A percentile compares a stretch with the other conserved stretches of the same genome.
Evolutionary conservation across 2,797 vertebrate genomes (phyloP).

Genomic region (Emydoidea blandingii): DNA sequence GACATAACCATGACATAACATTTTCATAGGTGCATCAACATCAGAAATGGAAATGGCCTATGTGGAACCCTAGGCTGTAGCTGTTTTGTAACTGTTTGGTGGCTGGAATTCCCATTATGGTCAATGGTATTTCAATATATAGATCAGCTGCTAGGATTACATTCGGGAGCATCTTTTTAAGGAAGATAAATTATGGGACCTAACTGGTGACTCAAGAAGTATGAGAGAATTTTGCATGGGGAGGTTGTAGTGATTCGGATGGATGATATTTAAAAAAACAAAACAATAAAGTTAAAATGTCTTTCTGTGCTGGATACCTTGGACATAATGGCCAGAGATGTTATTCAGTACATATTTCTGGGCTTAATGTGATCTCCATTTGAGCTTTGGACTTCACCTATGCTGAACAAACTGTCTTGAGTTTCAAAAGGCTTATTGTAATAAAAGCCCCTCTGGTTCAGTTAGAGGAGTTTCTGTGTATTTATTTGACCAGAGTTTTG

Average conservation of each 20-base stretch:
- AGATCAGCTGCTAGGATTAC: not conserved
- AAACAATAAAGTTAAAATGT: rapidly evolving
- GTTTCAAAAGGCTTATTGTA: constrained; percentile 68
- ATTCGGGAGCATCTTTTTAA: not conserved
- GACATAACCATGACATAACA: not conserved
- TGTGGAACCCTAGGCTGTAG: not conserved
- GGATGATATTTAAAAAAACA: not conserved
- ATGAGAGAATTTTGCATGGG: not conserved
- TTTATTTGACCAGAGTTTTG: constrained; percentile 48
- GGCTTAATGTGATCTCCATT: rapidly evolving
- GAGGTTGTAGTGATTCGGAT: not conserved
- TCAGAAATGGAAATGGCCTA: not conserved
- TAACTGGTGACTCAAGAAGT: not conserved
- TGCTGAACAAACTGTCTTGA: rapidly evolving
- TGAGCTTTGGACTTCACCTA: not conserved
- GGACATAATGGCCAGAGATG: rapidly evolving
- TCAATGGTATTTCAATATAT: not conserved
- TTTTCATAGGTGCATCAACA: not conserved
- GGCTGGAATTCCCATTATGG: not conserved
- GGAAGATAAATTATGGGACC: not conserved
- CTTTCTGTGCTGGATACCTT: not conserved
- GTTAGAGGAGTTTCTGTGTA: constrained; percentile 22
- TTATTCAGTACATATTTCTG: not conserved
- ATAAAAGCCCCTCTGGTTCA: constrained; percentile 19
- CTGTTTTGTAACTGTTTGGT: not conserved